Conservation (phyloP, 2,113 vertebrate species). For the Malurus alboscapulatus region DNA sequence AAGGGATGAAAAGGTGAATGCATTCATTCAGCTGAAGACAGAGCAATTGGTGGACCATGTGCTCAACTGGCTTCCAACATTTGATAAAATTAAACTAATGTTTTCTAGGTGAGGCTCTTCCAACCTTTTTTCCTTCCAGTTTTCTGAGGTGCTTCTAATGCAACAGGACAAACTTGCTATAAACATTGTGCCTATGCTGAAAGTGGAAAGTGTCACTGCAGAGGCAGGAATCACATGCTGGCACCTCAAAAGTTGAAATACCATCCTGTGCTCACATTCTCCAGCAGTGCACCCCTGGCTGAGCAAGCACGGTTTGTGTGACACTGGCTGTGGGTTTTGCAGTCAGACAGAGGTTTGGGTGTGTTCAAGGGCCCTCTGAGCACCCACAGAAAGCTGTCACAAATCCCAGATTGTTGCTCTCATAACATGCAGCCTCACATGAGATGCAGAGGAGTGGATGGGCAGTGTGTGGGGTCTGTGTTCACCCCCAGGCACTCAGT, state of each 20-base stretch:
- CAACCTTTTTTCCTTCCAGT: background rate
- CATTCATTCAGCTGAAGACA: background rate
- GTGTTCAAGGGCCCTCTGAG: background rate
- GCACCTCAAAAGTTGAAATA: background rate
- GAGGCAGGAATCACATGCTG: background rate
- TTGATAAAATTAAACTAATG: background rate
- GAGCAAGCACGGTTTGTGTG: background rate
- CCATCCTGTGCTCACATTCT: fast-evolving
- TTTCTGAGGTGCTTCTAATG: background rate
- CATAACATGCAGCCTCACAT: background rate
- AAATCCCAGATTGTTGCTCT: background rate
- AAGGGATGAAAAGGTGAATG: background rate
- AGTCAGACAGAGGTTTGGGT: fast-evolving
- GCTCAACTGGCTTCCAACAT: background rate
- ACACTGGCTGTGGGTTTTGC: fast-evolving
- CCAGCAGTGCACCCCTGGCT: fast-evolving
- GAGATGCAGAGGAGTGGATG: background rate
- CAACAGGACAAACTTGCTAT: background rate
- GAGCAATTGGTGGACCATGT: background rate
- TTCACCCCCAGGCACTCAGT: background rate
- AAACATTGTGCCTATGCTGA: background rate
- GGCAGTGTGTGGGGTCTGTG: fast-evolving
- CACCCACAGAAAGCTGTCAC: background rate
- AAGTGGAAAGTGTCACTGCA: background rate
- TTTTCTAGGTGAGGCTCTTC: background rate